These are phyloP conservation scores for Pteromalus puparum DNA, from an alignment of 1,140 invertebrate species.

Conservation along the genomic window DNA sequence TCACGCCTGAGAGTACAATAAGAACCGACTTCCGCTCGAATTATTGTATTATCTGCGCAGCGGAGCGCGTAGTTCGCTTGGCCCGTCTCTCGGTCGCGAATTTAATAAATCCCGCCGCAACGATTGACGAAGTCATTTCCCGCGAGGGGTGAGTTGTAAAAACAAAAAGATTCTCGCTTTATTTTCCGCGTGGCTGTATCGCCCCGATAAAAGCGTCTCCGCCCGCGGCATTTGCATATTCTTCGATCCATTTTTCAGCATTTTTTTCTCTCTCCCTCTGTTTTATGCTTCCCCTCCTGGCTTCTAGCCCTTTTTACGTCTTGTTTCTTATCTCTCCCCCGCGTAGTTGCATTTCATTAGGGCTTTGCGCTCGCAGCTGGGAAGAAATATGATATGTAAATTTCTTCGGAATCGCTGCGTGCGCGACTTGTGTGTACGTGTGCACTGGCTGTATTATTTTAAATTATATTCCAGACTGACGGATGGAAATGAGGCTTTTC, in stretches of 20 bases:
- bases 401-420: background rate
- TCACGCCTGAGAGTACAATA: constrained; percentile 43
- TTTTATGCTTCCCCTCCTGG: background rate
- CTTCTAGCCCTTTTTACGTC: background rate
- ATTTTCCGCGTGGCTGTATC: background rate
- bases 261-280: background rate
- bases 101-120: background rate
- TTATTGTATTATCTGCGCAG: background rate
- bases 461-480: background rate
- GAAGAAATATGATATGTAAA: constrained; percentile 29
- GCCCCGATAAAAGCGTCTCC: background rate
- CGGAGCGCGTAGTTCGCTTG: background rate
- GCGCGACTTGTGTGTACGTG: background rate
- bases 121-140: background rate
- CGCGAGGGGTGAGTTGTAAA: background rate
- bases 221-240: constrained; percentile 35
- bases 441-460: background rate
- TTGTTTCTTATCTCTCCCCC: background rate
- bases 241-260: constrained; percentile 43
- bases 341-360: constrained; percentile 27
- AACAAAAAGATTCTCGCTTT: background rate
- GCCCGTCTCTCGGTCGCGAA: background rate
- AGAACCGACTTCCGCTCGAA: constrained; percentile 18
- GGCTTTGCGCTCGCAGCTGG: background rate
- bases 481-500: background rate